Evolutionary conservation across 2,797 vertebrate species (phyloP), one percentile per base, ranked within the genome.

Genomic region (Epinephelus awoara): DNA sequence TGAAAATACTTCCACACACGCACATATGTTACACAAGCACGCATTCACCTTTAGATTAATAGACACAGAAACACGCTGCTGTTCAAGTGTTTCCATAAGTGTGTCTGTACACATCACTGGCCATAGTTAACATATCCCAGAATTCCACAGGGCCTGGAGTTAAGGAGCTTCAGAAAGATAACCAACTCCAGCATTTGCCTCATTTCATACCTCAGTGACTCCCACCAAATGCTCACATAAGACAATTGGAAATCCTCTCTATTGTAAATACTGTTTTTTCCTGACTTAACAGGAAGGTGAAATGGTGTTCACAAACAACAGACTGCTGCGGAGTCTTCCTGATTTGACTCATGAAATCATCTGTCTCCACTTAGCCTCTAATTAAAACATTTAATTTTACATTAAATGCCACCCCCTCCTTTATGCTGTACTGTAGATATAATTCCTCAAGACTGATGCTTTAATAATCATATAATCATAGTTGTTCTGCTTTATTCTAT

Each of bases 191-290:
- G 65, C 76, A 42, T 80, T 92, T 40, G 85, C 66, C 85, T 94
- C 88, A 93, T 93, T 93, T 95, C 90, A 87, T 91, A 79, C 90
- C 71, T 83, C 76, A 78, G 84, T 88, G 81, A 82, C 77, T 88
- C 86, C 81, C 78, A 79, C 66, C 79, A 75, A 88, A 90, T 77
- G 80, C 90, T 89, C 80, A 88, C 79, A 85, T 54, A 81, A 86
- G 76, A 93, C 89, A 89, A 89, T 84, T 80, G 75, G 67, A 85
- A 85, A 83, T 86, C 65, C 77, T 77, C 72, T 61, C 51, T 75
- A 44, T 66, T 82, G 87, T 91, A 88, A 88, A 91, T 67, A 75
- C 42, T 2, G 5, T 75, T 75, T 73, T 70, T 66, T 72, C 17
- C 79, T 18, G 67, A 79, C 70, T 85, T 70, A 88, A 86, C 67